Evolutionary conservation across 2,113 vertebrate genomes (phyloP).

Genomic region (Onychorhynchus coronatus): DNA sequence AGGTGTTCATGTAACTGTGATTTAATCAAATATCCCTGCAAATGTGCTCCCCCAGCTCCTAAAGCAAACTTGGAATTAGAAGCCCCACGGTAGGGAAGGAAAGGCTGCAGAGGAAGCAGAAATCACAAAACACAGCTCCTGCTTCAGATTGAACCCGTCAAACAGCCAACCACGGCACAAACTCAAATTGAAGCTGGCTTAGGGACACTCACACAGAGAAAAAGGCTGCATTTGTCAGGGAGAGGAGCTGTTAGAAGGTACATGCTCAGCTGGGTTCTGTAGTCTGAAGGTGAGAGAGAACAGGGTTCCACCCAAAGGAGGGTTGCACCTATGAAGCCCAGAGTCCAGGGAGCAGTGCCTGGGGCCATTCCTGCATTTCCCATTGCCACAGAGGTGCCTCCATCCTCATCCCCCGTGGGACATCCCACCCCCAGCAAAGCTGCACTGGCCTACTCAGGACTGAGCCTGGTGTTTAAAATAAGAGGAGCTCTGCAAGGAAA

Average conservation of each 20-base stretch:
- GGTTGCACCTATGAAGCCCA: rapidly evolving
- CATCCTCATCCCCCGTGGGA: rapidly evolving
- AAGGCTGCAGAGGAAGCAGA: not conserved
- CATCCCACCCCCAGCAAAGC: not conserved
- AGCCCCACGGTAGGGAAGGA: not conserved
- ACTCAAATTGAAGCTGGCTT: not conserved
- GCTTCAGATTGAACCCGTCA: not conserved
- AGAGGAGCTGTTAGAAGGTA: not conserved
- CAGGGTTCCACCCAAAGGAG: rapidly evolving
- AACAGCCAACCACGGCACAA: rapidly evolving
- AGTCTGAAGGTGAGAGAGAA: not conserved
- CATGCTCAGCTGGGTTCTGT: rapidly evolving
- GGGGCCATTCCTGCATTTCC: not conserved
- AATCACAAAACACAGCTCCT: not conserved
- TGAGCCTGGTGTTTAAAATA: not conserved
- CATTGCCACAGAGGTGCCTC: not conserved
- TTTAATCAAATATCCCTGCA: not conserved
- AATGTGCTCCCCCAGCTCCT: not conserved
- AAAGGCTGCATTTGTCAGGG: not conserved
- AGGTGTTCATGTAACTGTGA: not conserved
- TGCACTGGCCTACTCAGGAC: not conserved
- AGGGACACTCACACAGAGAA: rapidly evolving
- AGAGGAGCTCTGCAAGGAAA: not conserved
- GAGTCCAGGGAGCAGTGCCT: rapidly evolving
- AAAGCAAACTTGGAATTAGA: not conserved